A percentile compares a stretch with the other conserved stretches of the same genome.
Conservation (phyloP, 2,888 invertebrate genomes). For the Tineola bisselliella region DNA sequence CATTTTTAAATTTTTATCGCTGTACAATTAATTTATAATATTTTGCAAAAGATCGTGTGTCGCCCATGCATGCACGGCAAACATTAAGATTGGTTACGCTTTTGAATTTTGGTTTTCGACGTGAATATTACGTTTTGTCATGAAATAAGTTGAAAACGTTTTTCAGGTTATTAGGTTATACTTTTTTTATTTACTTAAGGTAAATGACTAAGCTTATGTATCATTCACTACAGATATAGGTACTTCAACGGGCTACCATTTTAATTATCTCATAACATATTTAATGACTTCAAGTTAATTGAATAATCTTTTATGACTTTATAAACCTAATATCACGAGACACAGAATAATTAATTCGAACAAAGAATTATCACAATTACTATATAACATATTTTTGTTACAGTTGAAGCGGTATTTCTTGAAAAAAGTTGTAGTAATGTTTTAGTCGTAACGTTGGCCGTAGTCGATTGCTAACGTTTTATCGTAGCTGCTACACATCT, state of each 20-base stretch:
- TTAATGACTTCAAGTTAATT: no score
- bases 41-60: conserved; percentile 34
- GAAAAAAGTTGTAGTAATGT: no score
- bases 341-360: no score
- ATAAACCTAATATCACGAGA: no score
- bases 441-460: no score
- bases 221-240: neutral
- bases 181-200: neutral
- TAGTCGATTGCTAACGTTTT: neutral
- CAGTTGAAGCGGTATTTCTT: no score
- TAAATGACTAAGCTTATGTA: neutral
- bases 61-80: conserved; percentile 48
- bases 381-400: no score
- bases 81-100: conserved; percentile 60
- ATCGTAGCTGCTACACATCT: neutral
- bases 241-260: no score
- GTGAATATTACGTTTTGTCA: conserved; percentile 59
- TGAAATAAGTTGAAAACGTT: conserved; percentile 44
- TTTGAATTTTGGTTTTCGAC: conserved; percentile 55
- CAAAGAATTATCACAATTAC: no score
- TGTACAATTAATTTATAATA: conserved; percentile 23
- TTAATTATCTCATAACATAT: no score
- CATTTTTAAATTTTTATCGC: neutral
- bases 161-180: conserved; percentile 20
- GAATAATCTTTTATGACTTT: no score